Base-by-base conservation (phyloP, 2,113 vertebrate species). In the Otus sunia region DNA sequence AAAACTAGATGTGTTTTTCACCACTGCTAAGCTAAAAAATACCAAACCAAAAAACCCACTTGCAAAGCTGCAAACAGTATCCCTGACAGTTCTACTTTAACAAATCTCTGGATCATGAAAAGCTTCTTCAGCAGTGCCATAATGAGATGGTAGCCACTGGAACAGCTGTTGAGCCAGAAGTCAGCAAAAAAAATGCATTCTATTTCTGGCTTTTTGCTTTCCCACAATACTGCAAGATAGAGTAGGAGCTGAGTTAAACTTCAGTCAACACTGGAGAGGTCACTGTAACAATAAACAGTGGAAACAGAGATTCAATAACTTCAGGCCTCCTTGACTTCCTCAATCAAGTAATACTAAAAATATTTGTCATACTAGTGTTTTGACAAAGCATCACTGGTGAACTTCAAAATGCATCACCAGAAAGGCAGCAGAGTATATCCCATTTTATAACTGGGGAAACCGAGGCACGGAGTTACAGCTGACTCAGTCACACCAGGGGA, bases 41-140 rank as follows among this genome's bases (percentile, higher is more conserved):
- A 10, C 8, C 74, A 23, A 19, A 50, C 53, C 69, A 50, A 85
- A 60, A 58, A 92, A 59, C 0, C 76, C 85, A 89, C 91, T 92
- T 73, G 96, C 73, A 69, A 82, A 88, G 69, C 90, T 96, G 93
- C 59, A 91, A 95, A 92, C 87, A 78, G 60, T 4, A 5, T 4
- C 12, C 1, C 13, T 21, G 77, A 55, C 73, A 73, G 84, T 25
- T 56, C 50, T 32, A 18, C 79, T 39, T 4, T 10, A 53, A 50
- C 63, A 76, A 36, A 66, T 3, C 92, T 73, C 71, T 21, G 72
- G 15, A 29, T 32, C 15, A 5, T 9, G 32, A 58, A 29, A 56
- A 81, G 52, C 34, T 45, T 3, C 67, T 73, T 23, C 83, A 81
- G 83, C 39, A 76, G 72, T 88, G 83, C 85, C 66, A 18, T 0